phyloP scores from a whole-genome alignment of 2,888 invertebrate species.

The Macrosiphum euphorbiae region DNA sequence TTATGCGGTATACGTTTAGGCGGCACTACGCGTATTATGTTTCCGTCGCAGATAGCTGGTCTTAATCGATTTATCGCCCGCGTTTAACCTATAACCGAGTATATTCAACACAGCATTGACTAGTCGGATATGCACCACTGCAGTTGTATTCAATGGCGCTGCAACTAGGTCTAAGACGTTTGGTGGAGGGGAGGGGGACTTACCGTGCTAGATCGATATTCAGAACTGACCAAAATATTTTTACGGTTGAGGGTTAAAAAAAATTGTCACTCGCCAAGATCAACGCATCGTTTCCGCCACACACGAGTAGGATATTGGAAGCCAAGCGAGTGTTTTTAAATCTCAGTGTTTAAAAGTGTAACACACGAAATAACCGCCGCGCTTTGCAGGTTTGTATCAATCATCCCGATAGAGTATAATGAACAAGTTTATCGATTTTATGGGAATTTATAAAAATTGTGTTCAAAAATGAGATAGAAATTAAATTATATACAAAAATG shows the following conservation, averaged over 20 bases:
- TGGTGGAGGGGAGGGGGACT: background rate
- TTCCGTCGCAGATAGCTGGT: conserved; percentile 3
- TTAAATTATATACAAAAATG: background rate
- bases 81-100: background rate
- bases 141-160: too few relatives aligned
- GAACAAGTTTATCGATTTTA: background rate
- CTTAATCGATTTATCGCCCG: conserved; percentile 47
- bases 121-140: too few relatives aligned
- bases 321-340: background rate
- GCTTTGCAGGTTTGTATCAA: background rate
- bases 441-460: background rate
- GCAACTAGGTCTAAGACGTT: background rate
- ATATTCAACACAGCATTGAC: background rate
- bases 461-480: background rate
- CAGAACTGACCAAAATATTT: background rate
- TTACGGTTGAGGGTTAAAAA: background rate
- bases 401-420: background rate
- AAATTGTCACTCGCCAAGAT: background rate
- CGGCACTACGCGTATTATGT: conserved; percentile 9
- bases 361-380: background rate
- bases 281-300: background rate
- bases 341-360: too few relatives aligned
- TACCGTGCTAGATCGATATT: background rate
- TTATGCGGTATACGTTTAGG: background rate
- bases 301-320: background rate